phyloP scores from a whole-genome alignment of 2,797 vertebrate species.

The Fringilla coelebs region DNA sequence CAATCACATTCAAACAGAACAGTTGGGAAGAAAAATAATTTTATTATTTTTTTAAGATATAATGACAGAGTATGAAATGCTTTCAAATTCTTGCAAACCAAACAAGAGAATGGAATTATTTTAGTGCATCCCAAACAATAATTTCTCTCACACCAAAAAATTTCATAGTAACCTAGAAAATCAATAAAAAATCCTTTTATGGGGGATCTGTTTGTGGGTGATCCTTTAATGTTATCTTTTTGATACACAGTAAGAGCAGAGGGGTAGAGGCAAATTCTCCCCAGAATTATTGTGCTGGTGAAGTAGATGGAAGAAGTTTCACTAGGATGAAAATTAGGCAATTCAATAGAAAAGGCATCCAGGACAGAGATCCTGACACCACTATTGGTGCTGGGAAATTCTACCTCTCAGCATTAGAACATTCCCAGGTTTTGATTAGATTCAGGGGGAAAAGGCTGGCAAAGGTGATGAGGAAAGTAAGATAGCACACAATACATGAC shows the following conservation, averaged over 20 bases:
- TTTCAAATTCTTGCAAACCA: not conserved
- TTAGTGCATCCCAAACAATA: not conserved
- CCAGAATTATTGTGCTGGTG: slow-evolving; percentile 73
- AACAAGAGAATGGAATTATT: not conserved
- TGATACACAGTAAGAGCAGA: slow-evolving; percentile 74
- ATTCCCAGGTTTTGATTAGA: not conserved
- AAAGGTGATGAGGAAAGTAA: not conserved
- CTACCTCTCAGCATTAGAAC: not conserved
- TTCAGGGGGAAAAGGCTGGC: not conserved
- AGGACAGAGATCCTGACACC: not conserved
- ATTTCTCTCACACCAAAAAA: slow-evolving; percentile 34
- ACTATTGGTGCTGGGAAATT: not conserved
- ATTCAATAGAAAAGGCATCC: slow-evolving; percentile 79
- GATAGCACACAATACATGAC: rapidly evolving
- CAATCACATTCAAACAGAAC: not conserved
- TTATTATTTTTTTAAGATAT: not conserved
- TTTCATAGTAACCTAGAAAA: slow-evolving; percentile 67
- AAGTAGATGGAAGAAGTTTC: slow-evolving; percentile 80
- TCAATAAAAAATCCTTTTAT: slow-evolving; percentile 69
- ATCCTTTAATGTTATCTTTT: slow-evolving; percentile 78
- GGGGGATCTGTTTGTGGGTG: slow-evolving; percentile 77
- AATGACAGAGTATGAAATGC: not conserved
- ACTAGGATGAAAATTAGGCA: slow-evolving; percentile 69
- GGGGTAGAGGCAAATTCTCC: slow-evolving; percentile 70
- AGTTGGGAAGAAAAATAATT: not conserved